Conservation (phyloP, 2,888 invertebrate species). For the Andrena flavipes region DNA sequence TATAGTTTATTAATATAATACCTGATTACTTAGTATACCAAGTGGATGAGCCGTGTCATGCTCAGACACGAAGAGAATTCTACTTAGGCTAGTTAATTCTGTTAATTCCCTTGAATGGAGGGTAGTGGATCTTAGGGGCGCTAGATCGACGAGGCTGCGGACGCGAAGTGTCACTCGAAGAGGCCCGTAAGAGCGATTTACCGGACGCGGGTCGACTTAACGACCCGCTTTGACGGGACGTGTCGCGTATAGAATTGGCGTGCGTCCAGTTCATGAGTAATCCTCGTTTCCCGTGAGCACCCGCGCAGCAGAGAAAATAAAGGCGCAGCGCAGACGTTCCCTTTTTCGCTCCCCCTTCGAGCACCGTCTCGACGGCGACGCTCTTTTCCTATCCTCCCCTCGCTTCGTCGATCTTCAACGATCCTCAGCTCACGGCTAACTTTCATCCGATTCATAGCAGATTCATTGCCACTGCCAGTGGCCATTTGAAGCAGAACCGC, state of each 20-base stretch:
- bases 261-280: conserved; percentile 78
- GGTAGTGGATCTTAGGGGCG: no score
- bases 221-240: conserved; percentile 68
- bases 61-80: no score
- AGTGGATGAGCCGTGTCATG: no score
- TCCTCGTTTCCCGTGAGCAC: conserved; percentile 73
- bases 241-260: conserved; percentile 74
- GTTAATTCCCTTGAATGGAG: no score
- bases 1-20: no score
- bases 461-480: no score
- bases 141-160: neutral
- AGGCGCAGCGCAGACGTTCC: conserved; percentile 48
- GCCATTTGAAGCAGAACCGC: neutral
- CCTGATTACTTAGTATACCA: no score
- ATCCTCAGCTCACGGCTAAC: no score
- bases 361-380: no score
- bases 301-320: conserved; percentile 64
- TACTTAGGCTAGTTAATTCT: no score
- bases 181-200: conserved; percentile 42
- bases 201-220: conserved; percentile 56
- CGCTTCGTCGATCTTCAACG: no score
- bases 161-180: neutral
- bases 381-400: no score
- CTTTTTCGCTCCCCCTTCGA: neutral
- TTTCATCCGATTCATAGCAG: neutral